Percentiles rank a stretch among this genome's conserved stretches.
phyloP scores from a whole-genome alignment of 2,888 invertebrate species.

The Leptopilina syphax region DNA sequence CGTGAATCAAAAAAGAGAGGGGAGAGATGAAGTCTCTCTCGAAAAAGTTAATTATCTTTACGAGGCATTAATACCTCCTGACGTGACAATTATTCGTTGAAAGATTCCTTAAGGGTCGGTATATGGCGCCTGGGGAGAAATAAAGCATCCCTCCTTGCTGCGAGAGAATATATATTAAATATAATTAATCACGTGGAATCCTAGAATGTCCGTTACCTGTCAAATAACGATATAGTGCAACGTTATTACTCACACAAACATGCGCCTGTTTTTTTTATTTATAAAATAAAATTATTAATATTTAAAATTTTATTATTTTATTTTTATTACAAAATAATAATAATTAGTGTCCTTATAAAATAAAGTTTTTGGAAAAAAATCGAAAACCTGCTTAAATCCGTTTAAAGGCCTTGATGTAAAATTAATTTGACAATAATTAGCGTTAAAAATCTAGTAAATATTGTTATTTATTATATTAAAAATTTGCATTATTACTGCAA shows the following conservation, averaged over 20 bases:
- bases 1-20: no score
- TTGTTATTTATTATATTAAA: no score
- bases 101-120: neutral
- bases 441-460: no score
- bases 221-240: slow-evolving; percentile 24
- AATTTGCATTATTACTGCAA: no score
- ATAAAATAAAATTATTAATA: no score
- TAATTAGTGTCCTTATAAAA: no score
- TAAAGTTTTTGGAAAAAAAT: no score
- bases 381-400: no score
- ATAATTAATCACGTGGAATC: slow-evolving; percentile 53
- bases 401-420: no score
- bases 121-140: slow-evolving; percentile 42
- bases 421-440: no score
- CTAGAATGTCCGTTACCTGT: slow-evolving; percentile 28
- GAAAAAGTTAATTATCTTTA: slow-evolving; percentile 39
- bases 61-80: slow-evolving; percentile 41
- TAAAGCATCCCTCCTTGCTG: slow-evolving; percentile 28
- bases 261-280: neutral
- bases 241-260: neutral
- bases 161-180: slow-evolving; percentile 56
- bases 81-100: slow-evolving; percentile 45
- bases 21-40: neutral
- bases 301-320: no score
- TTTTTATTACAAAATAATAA: no score